phyloP scores from a whole-genome alignment of 2,113 vertebrate genomes.

The Arothron firmamentum region DNA sequence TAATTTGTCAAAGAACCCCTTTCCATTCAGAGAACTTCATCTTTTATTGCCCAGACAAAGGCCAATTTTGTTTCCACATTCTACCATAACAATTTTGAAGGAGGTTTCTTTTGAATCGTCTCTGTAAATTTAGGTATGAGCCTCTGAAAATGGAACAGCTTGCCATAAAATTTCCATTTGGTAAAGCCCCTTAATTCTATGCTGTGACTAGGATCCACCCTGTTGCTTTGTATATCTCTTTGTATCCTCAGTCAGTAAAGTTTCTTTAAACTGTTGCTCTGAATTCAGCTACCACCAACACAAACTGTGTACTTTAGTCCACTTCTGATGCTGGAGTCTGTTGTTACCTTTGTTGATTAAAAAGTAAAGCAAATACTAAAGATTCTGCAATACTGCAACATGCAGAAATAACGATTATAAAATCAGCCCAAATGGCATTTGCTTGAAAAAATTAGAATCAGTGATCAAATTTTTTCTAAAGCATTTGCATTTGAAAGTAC shows the following conservation, averaged over 20 bases:
- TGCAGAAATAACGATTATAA: background rate
- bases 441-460: background rate
- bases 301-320: constrained; percentile 1
- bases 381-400: constrained; percentile 7
- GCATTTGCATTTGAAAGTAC: background rate
- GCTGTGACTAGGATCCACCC: too few relatives aligned
- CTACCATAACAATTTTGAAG: too few relatives aligned
- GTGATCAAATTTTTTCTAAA: background rate
- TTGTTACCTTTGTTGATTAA: background rate
- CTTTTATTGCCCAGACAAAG: too few relatives aligned
- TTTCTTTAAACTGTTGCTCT: background rate
- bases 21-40: too few relatives aligned
- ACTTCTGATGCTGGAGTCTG: background rate
- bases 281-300: constrained; percentile 19
- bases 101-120: too few relatives aligned
- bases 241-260: too few relatives aligned
- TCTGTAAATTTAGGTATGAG: too few relatives aligned
- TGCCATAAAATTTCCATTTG: too few relatives aligned
- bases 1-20: background rate
- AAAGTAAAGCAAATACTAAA: constrained; percentile 4
- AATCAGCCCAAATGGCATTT: background rate
- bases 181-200: too few relatives aligned
- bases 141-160: too few relatives aligned
- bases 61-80: too few relatives aligned
- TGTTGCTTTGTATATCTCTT: too few relatives aligned